Evolutionary conservation across 2,888 invertebrate genomes (phyloP), one percentile per base, ranked within the genome.

Genomic region (Rhyacophila evoluta): DNA sequence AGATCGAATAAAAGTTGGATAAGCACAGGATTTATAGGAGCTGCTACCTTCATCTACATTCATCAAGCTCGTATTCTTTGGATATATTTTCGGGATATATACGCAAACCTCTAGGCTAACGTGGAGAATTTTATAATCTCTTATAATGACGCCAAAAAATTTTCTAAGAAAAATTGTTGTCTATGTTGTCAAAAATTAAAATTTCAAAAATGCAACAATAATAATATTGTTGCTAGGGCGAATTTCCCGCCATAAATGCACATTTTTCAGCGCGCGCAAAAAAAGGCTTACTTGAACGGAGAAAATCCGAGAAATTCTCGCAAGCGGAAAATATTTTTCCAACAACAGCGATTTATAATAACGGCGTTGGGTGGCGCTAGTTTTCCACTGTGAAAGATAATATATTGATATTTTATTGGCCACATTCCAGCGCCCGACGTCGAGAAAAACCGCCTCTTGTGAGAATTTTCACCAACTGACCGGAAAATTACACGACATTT

Each of bases 341-440:
- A 55, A 72, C 78, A 74, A 77, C 76, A 71, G 73, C 75, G 80
- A 80, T 80, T 80, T 78, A 78, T 78, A 39, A 41, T 72, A 41
- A 33, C 29, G 33, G 73, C 27, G 70, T 12, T 29, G 41, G 27
- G 27, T 39, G 55, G 76, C 37, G 25, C 25, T 25, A 72, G 25
- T 72, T 33, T 15, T 69, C 12, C 68, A 70, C 74, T 73, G 75
- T 19, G 67, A 77, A 38, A 77, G 81, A 79, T 81, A 79, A 79
- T 81, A 79, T 79, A 79, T 81, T 77, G 81, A 79, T 79, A 81
- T 81, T 79, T 81, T 81, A 81, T 81, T 81, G 81, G 81, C 74
- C 70, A 69, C 68, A 79, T 81, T 81, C 81, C 81, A 81, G 55
- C 33, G 55, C 11, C 15, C 36, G 75, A 10, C 25, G 55, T 12